These are phyloP conservation scores for Ditylenchus dipsaci DNA, from an alignment of 1,140 invertebrate species.

Conservation along the genomic window DNA sequence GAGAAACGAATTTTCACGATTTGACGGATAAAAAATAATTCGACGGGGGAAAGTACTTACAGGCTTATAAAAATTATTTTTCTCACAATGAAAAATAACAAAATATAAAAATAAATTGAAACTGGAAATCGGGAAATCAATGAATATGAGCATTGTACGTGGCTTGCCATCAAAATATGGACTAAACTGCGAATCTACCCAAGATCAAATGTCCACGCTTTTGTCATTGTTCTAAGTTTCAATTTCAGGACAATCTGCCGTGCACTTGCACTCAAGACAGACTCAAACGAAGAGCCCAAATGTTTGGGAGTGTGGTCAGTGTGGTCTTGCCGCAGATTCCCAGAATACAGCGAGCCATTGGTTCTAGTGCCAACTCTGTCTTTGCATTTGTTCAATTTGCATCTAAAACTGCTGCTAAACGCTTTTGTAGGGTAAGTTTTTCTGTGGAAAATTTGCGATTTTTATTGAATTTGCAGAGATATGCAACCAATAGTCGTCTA, in stretches of 20 bases:
- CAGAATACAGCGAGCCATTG: constrained; percentile 25
- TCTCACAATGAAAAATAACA: too few species aligned
- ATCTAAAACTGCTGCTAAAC: constrained; percentile 29
- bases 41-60: too few species aligned
- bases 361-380: constrained; percentile 21
- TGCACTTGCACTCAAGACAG: neutral
- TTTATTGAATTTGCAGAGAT: constrained; percentile 17
- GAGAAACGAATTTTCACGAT: too few species aligned
- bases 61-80: too few species aligned
- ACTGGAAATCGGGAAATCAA: too few species aligned
- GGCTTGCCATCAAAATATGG: too few species aligned
- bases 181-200: too few species aligned
- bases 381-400: constrained; percentile 35
- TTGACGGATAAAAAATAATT: too few species aligned
- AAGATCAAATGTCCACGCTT: too few species aligned
- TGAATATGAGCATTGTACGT: too few species aligned
- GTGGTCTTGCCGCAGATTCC: constrained; percentile 26
- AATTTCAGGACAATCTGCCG: constrained; percentile 35
- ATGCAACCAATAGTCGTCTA: constrained; percentile 24
- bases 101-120: too few species aligned
- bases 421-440: constrained; percentile 35
- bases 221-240: too few species aligned
- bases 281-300: constrained; percentile 22
- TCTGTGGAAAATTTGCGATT: neutral
- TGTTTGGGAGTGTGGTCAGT: constrained; percentile 31